Evolutionary conservation across 1,140 invertebrate genomes (phyloP).

Genomic region (Rhagoletis pomonella): DNA sequence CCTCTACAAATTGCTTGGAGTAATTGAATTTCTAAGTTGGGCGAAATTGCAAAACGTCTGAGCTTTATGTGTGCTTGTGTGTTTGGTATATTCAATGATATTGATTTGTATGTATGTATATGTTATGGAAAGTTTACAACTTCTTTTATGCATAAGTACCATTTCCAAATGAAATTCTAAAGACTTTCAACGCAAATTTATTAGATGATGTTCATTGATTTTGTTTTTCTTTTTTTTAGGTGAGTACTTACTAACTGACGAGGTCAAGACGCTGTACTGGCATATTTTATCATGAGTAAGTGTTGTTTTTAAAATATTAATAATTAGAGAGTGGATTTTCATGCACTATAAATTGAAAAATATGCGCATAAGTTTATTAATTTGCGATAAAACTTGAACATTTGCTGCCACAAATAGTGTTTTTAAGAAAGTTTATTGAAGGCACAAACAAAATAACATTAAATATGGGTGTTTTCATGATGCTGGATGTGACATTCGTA

Average conservation of each 20-base stretch:
- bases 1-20: background rate
- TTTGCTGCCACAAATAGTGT: too few species aligned
- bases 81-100: background rate
- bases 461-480: too few species aligned
- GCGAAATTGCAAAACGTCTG: conserved; percentile 20
- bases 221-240: conserved; percentile 7
- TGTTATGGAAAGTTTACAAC: background rate
- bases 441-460: too few species aligned
- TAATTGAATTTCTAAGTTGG: conserved; percentile 40
- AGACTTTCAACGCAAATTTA: background rate
- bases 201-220: background rate
- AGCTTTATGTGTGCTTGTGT: background rate
- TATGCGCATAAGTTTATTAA: too few species aligned
- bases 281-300: background rate
- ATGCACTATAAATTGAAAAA: too few species aligned
- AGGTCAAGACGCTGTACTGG: background rate
- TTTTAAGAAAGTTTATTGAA: too few species aligned
- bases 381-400: too few species aligned
- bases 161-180: background rate
- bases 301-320: background rate
- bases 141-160: background rate
- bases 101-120: background rate
- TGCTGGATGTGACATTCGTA: too few species aligned
- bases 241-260: background rate
- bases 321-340: too few species aligned